Conservation (phyloP, 2,888 invertebrate genomes). For the Coleophora flavipennella region DNA sequence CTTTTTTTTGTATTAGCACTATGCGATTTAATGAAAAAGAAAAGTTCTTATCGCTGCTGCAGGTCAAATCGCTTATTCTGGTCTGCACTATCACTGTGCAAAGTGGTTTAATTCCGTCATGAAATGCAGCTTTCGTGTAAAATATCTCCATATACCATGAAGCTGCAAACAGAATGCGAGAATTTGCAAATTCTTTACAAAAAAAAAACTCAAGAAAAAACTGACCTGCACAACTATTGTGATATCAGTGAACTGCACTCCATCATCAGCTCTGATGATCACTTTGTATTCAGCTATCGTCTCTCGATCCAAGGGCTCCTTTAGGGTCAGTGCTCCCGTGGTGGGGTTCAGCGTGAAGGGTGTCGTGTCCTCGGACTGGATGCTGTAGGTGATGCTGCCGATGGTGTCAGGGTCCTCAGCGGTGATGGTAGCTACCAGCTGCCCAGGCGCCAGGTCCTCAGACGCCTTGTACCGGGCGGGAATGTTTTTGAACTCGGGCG, state of each 20-base stretch:
- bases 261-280: conserved; percentile 88
- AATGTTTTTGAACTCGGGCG: conserved; percentile 87
- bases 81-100: too few relatives aligned
- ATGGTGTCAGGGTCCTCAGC: conserved; percentile 91
- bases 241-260: conserved; percentile 87
- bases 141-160: too few relatives aligned
- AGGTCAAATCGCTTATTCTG: too few relatives aligned
- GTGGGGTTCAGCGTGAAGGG: conserved; percentile 81
- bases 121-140: too few relatives aligned
- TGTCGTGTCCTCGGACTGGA: conserved; percentile 76
- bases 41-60: too few relatives aligned
- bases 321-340: conserved; percentile 81
- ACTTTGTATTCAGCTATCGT: conserved; percentile 84
- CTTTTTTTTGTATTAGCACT: too few relatives aligned
- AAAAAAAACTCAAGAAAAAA: conserved; percentile 8
- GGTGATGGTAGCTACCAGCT: conserved; percentile 81
- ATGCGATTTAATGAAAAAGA: too few relatives aligned
- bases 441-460: conserved; percentile 88
- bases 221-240: conserved; percentile 84
- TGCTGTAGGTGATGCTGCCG: conserved; percentile 81
- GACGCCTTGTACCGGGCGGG: conserved; percentile 83
- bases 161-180: too few relatives aligned
- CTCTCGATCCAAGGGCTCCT: conserved; percentile 88
- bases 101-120: too few relatives aligned
- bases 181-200: too few relatives aligned